Conservation (phyloP, 2,888 invertebrate genomes). For the Eilema sororculum region DNA sequence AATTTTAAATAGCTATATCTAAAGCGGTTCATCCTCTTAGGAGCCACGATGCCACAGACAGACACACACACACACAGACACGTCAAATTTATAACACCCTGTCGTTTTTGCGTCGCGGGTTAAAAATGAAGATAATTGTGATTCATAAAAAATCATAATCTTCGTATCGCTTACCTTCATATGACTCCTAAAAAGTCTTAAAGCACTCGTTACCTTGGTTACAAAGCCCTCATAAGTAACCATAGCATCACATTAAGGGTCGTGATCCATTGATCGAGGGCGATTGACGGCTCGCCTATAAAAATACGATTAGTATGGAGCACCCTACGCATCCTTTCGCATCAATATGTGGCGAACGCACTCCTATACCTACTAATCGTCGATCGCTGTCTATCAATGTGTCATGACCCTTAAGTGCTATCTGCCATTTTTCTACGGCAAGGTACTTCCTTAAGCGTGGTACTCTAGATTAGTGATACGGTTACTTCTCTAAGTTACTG, state of each 20-base stretch:
- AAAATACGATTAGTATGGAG: background rate
- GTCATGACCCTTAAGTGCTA: background rate
- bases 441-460: background rate
- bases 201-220: background rate
- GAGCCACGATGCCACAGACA: too few species aligned
- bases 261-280: background rate
- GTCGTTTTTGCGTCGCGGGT: too few species aligned
- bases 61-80: too few species aligned
- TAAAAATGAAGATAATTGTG: too few species aligned
- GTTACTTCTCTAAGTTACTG: too few species aligned
- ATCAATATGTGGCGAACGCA: background rate
- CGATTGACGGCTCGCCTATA: background rate
- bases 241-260: background rate
- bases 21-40: too few species aligned
- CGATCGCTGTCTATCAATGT: conserved; percentile 1
- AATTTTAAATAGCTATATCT: too few species aligned
- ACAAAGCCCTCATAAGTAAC: background rate
- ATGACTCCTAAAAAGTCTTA: background rate
- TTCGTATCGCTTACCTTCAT: background rate
- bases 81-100: too few species aligned
- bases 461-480: background rate
- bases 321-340: background rate
- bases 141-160: too few species aligned
- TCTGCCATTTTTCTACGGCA: too few species aligned
- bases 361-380: background rate